These are phyloP conservation scores for Brotula barbata DNA, from an alignment of 2,797 vertebrate species.

Conservation along the genomic window DNA sequence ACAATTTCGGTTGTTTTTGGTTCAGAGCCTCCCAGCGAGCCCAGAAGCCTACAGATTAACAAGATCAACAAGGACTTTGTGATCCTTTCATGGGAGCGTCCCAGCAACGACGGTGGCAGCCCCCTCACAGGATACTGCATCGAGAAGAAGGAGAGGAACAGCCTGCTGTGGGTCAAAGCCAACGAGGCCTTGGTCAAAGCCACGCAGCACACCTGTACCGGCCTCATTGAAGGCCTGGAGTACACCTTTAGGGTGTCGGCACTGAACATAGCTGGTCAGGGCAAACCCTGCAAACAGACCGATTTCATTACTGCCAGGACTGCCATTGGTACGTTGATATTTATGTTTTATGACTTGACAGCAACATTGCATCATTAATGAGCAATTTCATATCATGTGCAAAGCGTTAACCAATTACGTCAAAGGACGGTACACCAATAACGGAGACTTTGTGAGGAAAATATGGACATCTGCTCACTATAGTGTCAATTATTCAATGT, in stretches of 20 bases:
- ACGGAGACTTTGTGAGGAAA: no score
- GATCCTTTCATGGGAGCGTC: slow-evolving; percentile 92
- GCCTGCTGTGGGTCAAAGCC: slow-evolving; percentile 92
- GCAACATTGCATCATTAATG: no score
- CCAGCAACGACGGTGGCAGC: slow-evolving; percentile 91
- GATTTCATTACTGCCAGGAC: slow-evolving; percentile 93
- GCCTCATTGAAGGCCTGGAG: slow-evolving; percentile 93
- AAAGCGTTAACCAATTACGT: no score
- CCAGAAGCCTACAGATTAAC: slow-evolving; percentile 88
- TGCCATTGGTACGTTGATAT: slow-evolving; percentile 83
- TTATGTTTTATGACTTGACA: no score
- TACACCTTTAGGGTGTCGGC: slow-evolving; percentile 97
- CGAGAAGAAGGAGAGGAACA: slow-evolving; percentile 98
- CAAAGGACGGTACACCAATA: no score
- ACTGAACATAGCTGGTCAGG: slow-evolving; percentile 91
- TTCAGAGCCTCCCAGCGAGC: slow-evolving; percentile 93
- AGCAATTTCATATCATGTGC: no score
- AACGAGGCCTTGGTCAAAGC: slow-evolving; percentile 89
- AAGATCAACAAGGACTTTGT: slow-evolving; percentile 94
- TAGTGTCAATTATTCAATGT: no score
- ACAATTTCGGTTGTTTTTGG: background rate
- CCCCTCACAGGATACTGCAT: slow-evolving; percentile 92
- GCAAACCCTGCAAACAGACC: slow-evolving; percentile 95
- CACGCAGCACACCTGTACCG: slow-evolving; percentile 91
- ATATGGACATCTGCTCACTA: no score